Percentiles rank a stretch among this genome's conserved stretches.
Evolutionary conservation across 1,140 invertebrate genomes (phyloP).

Genomic region (Thaumetopoea pityocampa): DNA sequence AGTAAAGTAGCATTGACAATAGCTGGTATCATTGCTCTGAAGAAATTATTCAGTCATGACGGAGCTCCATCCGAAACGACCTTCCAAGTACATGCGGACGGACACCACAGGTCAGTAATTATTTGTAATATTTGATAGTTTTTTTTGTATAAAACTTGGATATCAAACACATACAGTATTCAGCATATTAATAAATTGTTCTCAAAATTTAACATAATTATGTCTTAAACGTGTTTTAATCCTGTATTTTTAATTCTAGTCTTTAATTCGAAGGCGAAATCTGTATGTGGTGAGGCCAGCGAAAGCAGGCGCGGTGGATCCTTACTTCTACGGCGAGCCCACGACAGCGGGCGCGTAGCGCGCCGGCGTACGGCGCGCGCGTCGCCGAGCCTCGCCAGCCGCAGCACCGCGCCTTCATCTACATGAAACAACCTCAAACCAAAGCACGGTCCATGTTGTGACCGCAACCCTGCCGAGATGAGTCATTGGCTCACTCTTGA

Average conservation of each 20-base stretch:
- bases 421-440: conserved; percentile 63
- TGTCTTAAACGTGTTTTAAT: conserved; percentile 18
- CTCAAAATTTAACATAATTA: too few species aligned
- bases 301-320: conserved; percentile 67
- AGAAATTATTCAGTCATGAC: conserved; percentile 82
- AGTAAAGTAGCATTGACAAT: conserved; percentile 83
- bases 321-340: conserved; percentile 76
- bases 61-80: conserved; percentile 76
- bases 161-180: too few species aligned
- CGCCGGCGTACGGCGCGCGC: conserved; percentile 70
- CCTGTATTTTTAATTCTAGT: conserved; percentile 64
- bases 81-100: conserved; percentile 81
- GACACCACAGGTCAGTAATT: conserved; percentile 76
- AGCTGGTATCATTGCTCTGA: conserved; percentile 81
- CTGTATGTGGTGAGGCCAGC: conserved; percentile 78
- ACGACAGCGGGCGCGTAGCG: conserved; percentile 79
- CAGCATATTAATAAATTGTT: too few species aligned
- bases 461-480: conserved; percentile 40
- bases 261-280: conserved; percentile 75
- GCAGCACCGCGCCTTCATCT: conserved; percentile 45
- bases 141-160: neutral
- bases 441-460: conserved; percentile 58
- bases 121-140: neutral
- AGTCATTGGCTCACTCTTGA: conserved; percentile 43
- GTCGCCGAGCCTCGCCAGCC: conserved; percentile 61